Base-by-base conservation (phyloP, 2,888 invertebrate species). In the Diarsia mendica region DNA sequence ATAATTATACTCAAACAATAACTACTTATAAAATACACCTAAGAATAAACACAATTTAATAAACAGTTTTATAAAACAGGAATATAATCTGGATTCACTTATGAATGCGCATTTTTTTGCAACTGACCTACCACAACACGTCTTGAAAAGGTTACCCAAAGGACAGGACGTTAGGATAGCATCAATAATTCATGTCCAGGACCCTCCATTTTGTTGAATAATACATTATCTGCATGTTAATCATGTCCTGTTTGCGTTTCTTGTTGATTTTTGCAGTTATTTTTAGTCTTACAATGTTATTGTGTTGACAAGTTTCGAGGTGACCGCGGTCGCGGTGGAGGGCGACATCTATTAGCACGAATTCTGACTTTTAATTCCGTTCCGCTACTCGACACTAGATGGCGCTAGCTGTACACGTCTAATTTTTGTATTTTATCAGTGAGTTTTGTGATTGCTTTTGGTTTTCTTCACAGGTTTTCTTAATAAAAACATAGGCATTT, bases 91-190 rank as follows among this genome's bases (percentile, higher is more conserved):
- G 63, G 66, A 23, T 33, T 60, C 33, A 64, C 64, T 72, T 51
- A 11, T 0, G 65, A 85, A 86, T 86, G 86, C 63, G 73, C 87
- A 87, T 87, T 33, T 33, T 80, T 78, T 60, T 33, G 20, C 28
- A 58, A 80, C 85, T 85, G 80, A 87, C 87, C 87, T 88, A 86
- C 76, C 80, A 23, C 79, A 88, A 86, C 63, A 49, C 15, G 5
- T 44, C 8, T 2, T 6, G 10, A 60, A 73, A 80, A 79, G 65
- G 60, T 71, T 39, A n/a, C 10, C 3, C 20, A 68, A 67, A 85
- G 82, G 84, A 79, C 60, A 63, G 15, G 39, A 55, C 55, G 68
- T 61, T 72, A 68, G 60, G 58, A 33, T 67, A 49, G 0, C 6
- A 75, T 87, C 44, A 72, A 86, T 86, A 63, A 87, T 87, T 82